Evolutionary conservation across 2,113 vertebrate genomes (phyloP).

Genomic region (Podarcis cretensis): DNA sequence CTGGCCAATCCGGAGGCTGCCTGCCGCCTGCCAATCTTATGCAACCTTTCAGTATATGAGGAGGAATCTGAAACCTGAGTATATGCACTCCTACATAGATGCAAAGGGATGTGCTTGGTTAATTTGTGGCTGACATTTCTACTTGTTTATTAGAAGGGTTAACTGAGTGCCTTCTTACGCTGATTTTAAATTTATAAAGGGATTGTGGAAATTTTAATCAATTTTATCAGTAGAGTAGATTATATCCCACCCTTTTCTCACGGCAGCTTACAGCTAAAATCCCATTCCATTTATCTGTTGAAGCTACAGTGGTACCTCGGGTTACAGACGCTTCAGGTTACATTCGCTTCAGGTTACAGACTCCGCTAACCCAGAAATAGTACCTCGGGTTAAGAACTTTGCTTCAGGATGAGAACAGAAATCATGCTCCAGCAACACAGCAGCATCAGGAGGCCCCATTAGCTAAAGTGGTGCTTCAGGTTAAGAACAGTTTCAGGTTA

Average conservation of each 20-base stretch:
- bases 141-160: not conserved
- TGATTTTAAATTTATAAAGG: not conserved
- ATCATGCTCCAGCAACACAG: rapidly evolving
- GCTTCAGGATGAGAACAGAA: too few relatives aligned
- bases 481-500: too few relatives aligned
- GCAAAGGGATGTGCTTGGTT: not conserved
- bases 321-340: too few relatives aligned
- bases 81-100: not conserved
- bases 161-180: not conserved
- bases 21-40: not conserved
- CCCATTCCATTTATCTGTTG: too few relatives aligned
- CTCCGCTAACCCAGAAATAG: too few relatives aligned
- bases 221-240: not conserved
- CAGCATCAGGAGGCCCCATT: too few relatives aligned
- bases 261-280: too few relatives aligned
- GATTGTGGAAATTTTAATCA: not conserved
- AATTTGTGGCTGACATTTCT: not conserved
- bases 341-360: too few relatives aligned
- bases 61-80: not conserved
- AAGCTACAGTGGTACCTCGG: too few relatives aligned
- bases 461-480: too few relatives aligned
- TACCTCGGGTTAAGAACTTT: too few relatives aligned
- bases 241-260: too few relatives aligned
- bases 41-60: not conserved
- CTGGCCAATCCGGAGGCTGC: not conserved